Evolutionary conservation across 2,113 vertebrate genomes (phyloP).

Genomic region (Oryctolagus cuniculus): mOryCun1.1 NC_091435.1:14918501-14919000

Average conservation of each 20-base stretch:
- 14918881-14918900: background rate
- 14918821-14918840: background rate
- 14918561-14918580: slow-evolving; percentile 29
- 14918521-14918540: background rate
- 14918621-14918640: background rate
- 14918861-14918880: background rate
- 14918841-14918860: background rate
- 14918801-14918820: background rate
- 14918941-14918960: background rate
- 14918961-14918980: background rate
- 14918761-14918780: background rate
- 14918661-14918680: background rate
- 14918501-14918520: slow-evolving; percentile 42
- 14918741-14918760: background rate
- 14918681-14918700: background rate
- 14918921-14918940: background rate
- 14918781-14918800: background rate
- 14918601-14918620: background rate
- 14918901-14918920: background rate
- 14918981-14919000: background rate
- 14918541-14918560: slow-evolving; percentile 8
- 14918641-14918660: background rate
- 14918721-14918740: background rate
- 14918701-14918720: background rate
- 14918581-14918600: slow-evolving; percentile 1